A percentile compares a stretch with the other conserved stretches of the same genome.
These are phyloP conservation scores for Diaphora mendica DNA, from an alignment of 2,888 invertebrate species.

Conservation along the genomic window DNA sequence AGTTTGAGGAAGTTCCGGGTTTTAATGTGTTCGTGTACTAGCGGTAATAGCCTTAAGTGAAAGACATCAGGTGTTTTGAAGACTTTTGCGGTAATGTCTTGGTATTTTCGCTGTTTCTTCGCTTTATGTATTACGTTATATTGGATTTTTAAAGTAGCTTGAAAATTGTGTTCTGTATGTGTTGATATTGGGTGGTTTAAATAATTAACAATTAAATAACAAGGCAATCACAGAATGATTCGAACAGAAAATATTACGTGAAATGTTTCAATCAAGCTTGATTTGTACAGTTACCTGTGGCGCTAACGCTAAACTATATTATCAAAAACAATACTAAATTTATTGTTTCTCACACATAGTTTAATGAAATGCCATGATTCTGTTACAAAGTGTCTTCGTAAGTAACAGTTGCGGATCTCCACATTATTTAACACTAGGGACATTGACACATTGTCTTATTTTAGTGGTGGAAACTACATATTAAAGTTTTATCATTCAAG, in stretches of 20 bases:
- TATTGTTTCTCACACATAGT: too few relatives aligned
- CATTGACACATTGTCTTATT: too few relatives aligned
- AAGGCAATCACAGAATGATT: background rate
- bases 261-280: background rate
- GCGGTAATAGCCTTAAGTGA: conserved; percentile 21
- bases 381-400: too few relatives aligned
- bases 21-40: conserved; percentile 43
- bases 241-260: too few relatives aligned
- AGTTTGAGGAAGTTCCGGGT: conserved; percentile 31
- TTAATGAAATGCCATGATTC: too few relatives aligned
- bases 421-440: too few relatives aligned
- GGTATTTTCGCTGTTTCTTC: background rate
- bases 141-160: background rate
- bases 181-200: background rate
- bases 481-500: too few relatives aligned
- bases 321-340: background rate
- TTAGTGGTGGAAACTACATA: too few relatives aligned
- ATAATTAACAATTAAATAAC: background rate
- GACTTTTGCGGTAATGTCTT: conserved; percentile 1
- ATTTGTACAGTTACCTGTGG: background rate
- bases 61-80: conserved; percentile 26
- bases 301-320: background rate
- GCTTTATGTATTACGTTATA: background rate
- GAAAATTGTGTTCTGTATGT: background rate
- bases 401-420: too few relatives aligned